Conservation (phyloP, 2,113 vertebrate species). For the Epinephelus moara region DNA sequence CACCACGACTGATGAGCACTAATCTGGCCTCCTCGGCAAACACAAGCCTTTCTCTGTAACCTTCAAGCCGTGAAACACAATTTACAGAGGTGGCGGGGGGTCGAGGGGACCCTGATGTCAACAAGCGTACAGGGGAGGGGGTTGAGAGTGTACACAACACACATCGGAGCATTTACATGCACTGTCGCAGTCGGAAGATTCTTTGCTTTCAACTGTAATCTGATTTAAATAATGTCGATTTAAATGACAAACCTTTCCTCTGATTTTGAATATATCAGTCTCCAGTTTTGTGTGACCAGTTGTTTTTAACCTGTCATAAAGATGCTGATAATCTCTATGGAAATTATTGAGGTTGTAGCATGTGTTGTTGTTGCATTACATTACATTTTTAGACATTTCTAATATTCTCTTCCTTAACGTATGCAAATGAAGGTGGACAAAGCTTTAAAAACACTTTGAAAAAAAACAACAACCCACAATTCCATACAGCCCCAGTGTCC, state of each 20-base stretch:
- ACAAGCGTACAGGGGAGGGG: constrained; percentile 44
- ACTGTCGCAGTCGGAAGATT: constrained; percentile 18
- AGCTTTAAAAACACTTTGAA: neutral
- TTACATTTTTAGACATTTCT: neutral
- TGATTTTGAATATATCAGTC: neutral
- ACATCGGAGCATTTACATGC: constrained; percentile 34
- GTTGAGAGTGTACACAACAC: constrained; percentile 16
- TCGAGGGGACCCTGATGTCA: constrained; percentile 56
- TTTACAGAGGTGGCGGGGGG: constrained; percentile 74
- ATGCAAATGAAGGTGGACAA: neutral
- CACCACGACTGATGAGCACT: constrained; percentile 89
- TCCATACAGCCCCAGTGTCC: neutral
- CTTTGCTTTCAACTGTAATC: neutral
- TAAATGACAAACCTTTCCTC: neutral
- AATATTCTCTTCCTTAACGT: neutral
- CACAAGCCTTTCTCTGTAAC: constrained; percentile 81
- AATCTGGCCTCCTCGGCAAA: constrained; percentile 88
- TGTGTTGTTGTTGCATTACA: neutral
- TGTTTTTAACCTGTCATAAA: neutral
- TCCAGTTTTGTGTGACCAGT: neutral
- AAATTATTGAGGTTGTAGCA: neutral
- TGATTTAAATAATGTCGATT: neutral
- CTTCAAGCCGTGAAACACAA: constrained; percentile 78
- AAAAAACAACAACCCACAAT: neutral
- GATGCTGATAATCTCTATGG: constrained; percentile 1